Base-by-base conservation (phyloP, 2,113 vertebrate genomes). In the Hylia prasina region DNA sequence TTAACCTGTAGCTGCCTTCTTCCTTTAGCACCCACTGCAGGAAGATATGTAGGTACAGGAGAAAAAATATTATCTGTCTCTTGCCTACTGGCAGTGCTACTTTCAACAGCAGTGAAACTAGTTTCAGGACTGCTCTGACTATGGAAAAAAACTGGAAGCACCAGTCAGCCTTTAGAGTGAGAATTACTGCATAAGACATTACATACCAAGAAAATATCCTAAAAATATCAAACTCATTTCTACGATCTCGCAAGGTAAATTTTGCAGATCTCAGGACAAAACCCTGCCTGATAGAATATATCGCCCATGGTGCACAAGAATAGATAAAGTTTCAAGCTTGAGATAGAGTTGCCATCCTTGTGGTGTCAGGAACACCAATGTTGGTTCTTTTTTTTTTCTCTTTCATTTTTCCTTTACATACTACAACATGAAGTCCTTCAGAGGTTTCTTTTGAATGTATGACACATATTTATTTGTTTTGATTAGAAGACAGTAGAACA, bases 21-120 rank as follows among this genome's bases (percentile, higher is more conserved):
- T 73, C 31, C 80, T 57, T 65, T 25, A 70, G 11, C 12, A 57
- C 13, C 9, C 30, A 27, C 27, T 35, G 18, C 45, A 60, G 8
- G 5, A 50, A 50, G 6, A 58, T 4, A 6, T 13, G 11, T 17
- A 45, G 9, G 1, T 33, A 22, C 20, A 54, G 5, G 7, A 60
- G 20, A 40, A 3, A 27, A 76, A 45, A 28, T 0, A 7, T 11
- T 51, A 31, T 2, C 45, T 4, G 4, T 65, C 15, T 66, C 31
- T n/a, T 48, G 7, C 7, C 13, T 39, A 13, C n/a, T 53, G 45
- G 11, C 18, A 40, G 3, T 48, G 8, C 16, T 63, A 10, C 15
- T 37, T 50, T 39, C 24, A 70, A 9, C n/a, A 24, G 7, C 7
- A 7, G 0, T 2, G 1, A 23, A 58, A 68, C 5, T 11, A n/a